These are phyloP conservation scores for Siphonodentalium dalli DNA, from an alignment of 2,888 invertebrate genomes.

Conservation along the genomic window DNA sequence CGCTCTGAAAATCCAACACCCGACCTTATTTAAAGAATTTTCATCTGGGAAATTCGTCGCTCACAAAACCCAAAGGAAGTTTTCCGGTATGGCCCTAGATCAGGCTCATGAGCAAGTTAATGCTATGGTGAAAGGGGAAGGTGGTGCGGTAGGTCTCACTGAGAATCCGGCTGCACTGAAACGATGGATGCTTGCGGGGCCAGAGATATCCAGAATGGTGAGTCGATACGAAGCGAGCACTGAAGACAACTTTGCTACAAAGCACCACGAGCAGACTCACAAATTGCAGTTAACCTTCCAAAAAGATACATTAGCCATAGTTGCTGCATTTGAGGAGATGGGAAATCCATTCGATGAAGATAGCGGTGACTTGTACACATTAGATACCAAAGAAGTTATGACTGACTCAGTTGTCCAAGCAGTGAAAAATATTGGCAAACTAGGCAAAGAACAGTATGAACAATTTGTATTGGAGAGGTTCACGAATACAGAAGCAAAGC, in stretches of 20 bases:
- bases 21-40: background rate
- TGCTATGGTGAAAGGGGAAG: constrained; percentile 21
- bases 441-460: constrained; percentile 4
- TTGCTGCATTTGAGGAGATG: constrained; percentile 1
- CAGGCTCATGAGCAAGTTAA: constrained; percentile 33
- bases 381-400: constrained; percentile 3
- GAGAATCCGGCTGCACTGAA: constrained; percentile 21
- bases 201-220: constrained; percentile 4
- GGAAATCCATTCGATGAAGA: constrained; percentile 12
- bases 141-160: constrained; percentile 28
- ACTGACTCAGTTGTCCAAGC: background rate
- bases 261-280: constrained; percentile 2
- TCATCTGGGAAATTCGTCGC: constrained; percentile 1
- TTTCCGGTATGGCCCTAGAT: constrained; percentile 13
- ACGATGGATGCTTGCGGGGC: background rate
- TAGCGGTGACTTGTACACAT: constrained; percentile 3
- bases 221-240: background rate
- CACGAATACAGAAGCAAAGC: too few relatives aligned
- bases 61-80: background rate
- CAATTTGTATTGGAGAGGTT: constrained; percentile 1
- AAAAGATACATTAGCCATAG: background rate
- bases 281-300: background rate
- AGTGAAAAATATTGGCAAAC: background rate
- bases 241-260: background rate
- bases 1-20: background rate